Base-by-base conservation (phyloP, 2,113 vertebrate species). In the Dinomys branickii region DNA sequence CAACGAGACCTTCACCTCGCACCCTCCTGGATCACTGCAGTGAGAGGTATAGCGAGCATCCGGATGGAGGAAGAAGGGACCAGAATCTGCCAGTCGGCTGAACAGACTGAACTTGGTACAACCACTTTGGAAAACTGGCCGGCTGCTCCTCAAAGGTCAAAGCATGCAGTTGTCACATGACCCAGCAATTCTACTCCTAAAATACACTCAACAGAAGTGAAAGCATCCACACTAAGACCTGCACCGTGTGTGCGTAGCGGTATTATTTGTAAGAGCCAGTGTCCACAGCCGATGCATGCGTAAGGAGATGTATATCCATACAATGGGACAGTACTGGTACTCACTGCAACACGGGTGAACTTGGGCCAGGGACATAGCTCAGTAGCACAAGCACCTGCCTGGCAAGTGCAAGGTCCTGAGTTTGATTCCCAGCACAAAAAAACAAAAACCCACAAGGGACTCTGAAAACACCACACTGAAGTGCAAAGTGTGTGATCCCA, bases 311-410 rank as follows among this genome's bases (percentile, higher is more conserved):
- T 3, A 5, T 24, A 13, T 8, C 63, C 19, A 3, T 2, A 58
- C 63, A 30, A 16, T 0, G 26, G 58, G 33, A n/a, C 47, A 35
- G 13, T 24, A 65, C 3, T 9, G 33, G 7, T 11, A 41, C 50
- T 0, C 0, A 6, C 28, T 22, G 12, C 14, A 3, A 44, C 5
- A 16, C 0, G 5, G 26, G 33, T 11, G 8, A 86, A 9, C 80
- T 17, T 54, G 47, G 47, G 47, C 47, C 9, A 9, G 47, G 47
- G 47, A 50, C 9, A 50, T 50, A 50, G 47, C 47, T 50, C 47
- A 50, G 47, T 9, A 9, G 47, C 47, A 50, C 47, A 50, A 50
- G 47, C 47, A 50, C 47, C 47, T 50, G 47, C 47, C 47, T 50
- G 47, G 47, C 47, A 50, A 50, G 47, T 50, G 47, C 9, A 50